Evolutionary conservation across 2,888 invertebrate species (phyloP), one percentile per base, ranked within the genome.

Genomic region (Ochropleura plecta): DNA sequence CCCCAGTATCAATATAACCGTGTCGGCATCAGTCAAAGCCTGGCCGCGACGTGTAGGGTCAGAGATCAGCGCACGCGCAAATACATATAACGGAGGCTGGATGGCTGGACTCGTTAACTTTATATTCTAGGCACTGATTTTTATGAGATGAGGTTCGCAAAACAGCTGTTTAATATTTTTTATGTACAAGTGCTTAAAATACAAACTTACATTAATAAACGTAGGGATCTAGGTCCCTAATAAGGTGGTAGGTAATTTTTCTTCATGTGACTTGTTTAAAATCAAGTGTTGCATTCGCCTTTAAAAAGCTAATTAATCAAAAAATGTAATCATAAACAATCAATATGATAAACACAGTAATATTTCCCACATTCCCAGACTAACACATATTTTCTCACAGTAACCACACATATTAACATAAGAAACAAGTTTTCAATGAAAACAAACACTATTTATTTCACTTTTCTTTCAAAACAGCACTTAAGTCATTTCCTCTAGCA

Each of bases 381-480:
- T 12, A 3, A 0, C n/a, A 57, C 78, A 62, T 64, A 81, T 68
- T 67, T 73, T 83, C 75, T 72, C 80, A 76, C 64, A 64, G 57
- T 30, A 53, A 60, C 70, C 40, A 64, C 59, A 53, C 70, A 55
- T 57, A 76, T 80, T 84, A 73, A 57, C 74, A 79, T 77, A 73
- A 80, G 72, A 81, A 84, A 86, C 83, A 82, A 82, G 81, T 88
- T 84, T 83, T 83, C 84, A 82, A 87, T 83, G 86, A 88, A 88
- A 83, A 87, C 87, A 90, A 89, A 90, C 86, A 86, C 75, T 83
- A 82, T 81, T 84, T 82, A 83, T 86, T 88, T 85, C 82, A 87
- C 88, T 88, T 90, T 87, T 86, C 86, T 82, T 82, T 78, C 78
- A 84, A 80, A 78, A 81, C 81, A 79, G 77, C 84, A 84, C 83